These are phyloP conservation scores for Apostichopus californicus DNA, from an alignment of 35 echinoderm and acorn worm species.

Conservation along the genomic window DNA sequence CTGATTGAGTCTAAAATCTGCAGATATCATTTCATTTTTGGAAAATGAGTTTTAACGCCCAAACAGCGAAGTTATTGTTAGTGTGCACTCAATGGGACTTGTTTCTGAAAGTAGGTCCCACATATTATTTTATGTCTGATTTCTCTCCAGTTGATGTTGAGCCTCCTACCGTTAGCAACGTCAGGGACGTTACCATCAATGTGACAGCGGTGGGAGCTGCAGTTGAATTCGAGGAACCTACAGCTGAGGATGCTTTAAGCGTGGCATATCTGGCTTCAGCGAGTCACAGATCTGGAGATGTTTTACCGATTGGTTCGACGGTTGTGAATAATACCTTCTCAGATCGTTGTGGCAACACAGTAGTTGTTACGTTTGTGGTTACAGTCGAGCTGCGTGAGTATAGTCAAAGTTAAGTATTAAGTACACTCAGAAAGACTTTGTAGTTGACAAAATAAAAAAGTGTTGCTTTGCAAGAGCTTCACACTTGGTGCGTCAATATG, in stretches of 20 bases:
- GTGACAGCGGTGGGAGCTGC: neutral
- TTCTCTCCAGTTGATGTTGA: neutral
- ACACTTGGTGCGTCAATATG: no score
- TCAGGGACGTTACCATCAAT: neutral
- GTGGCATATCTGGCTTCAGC: neutral
- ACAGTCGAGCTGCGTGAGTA: neutral
- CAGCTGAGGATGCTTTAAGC: neutral
- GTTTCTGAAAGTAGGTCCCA: neutral
- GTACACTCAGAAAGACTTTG: no score
- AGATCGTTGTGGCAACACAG: neutral
- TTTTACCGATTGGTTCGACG: neutral
- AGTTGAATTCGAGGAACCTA: neutral
- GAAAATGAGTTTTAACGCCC: neutral
- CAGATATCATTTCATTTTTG: neutral
- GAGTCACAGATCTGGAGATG: neutral
- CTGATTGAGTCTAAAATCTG: neutral
- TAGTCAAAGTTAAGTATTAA: no score
- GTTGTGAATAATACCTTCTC: neutral
- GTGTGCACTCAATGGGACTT: neutral
- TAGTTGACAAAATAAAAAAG: no score
- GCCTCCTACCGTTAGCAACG: neutral
- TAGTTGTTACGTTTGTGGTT: neutral
- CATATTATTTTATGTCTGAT: neutral
- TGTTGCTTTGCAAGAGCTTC: no score
- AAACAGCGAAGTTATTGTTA: neutral